Evolutionary conservation across 2,797 vertebrate genomes (phyloP).

Genomic region (Pampus argenteus): DNA sequence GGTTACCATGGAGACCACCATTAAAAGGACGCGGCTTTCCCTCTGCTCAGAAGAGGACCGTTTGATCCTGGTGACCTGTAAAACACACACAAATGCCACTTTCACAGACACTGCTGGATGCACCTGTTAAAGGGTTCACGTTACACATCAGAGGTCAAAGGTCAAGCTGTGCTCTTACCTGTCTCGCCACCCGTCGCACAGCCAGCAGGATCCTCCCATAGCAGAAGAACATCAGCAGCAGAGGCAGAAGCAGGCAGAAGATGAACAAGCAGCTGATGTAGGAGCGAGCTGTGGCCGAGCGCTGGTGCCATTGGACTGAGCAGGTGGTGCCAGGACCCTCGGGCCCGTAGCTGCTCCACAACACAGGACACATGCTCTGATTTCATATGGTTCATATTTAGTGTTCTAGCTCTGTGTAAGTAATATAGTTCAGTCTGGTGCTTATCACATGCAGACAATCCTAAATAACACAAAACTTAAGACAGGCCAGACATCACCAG

Average conservation of each 20-base stretch:
- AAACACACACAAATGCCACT: not conserved
- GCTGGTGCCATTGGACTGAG: constrained; percentile 84
- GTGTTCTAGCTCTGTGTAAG: not conserved
- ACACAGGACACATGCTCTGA: constrained; percentile 13
- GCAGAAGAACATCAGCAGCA: constrained; percentile 82
- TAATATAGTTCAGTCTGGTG: not conserved
- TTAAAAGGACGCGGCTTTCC: constrained; percentile 65
- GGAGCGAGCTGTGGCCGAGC: constrained; percentile 70
- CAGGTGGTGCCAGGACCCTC: constrained; percentile 84
- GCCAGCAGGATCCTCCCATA: constrained; percentile 81
- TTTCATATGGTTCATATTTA: not conserved
- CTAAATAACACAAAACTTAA: not conserved
- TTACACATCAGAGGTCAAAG: constrained; percentile 32
- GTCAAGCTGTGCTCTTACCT: constrained; percentile 38
- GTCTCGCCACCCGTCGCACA: constrained; percentile 30
- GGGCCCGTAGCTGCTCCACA: constrained; percentile 66
- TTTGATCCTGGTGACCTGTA: constrained; percentile 41
- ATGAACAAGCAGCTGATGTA: constrained; percentile 84
- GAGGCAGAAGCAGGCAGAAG: constrained; percentile 84
- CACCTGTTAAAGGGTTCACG: not conserved
- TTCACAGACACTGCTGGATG: not conserved
- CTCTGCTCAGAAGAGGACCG: constrained; percentile 32
- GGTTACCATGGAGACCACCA: constrained; percentile 82
- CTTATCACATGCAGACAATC: too few relatives aligned
- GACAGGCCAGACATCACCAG: not conserved